phyloP scores from a whole-genome alignment of 2,888 invertebrate genomes.

The Congeria kusceri region DNA sequence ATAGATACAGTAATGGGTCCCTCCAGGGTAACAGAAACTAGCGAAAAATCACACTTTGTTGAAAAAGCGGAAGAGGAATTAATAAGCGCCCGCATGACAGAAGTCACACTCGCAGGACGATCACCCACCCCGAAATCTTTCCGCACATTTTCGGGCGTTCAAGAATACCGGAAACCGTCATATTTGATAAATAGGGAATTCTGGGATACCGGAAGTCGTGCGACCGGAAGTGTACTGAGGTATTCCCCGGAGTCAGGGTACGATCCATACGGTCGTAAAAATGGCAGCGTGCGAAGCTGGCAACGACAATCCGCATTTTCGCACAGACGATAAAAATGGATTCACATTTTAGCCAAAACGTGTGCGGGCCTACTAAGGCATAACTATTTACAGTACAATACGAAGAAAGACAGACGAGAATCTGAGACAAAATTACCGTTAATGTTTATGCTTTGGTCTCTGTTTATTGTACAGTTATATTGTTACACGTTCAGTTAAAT shows the following conservation, averaged over 20 bases:
- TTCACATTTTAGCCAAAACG: too few species aligned
- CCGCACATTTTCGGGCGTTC: constrained; percentile 5
- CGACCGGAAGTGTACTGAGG: constrained; percentile 12
- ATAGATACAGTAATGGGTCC: constrained; percentile 40
- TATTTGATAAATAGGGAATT: constrained; percentile 35
- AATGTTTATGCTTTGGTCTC: too few species aligned
- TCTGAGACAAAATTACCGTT: too few species aligned
- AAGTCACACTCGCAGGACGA: constrained; percentile 19
- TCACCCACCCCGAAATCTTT: constrained; percentile 23
- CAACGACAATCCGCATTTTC: neutral
- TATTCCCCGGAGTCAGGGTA: constrained; percentile 29
- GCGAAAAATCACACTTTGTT: constrained; percentile 26
- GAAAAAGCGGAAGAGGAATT: constrained; percentile 27
- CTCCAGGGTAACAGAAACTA: constrained; percentile 25
- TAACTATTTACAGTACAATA: too few species aligned
- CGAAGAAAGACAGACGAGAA: too few species aligned
- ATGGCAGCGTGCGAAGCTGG: neutral
- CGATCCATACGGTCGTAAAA: constrained; percentile 9
- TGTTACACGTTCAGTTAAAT: too few species aligned
- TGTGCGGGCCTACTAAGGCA: too few species aligned
- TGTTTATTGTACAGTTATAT: too few species aligned
- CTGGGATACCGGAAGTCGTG: constrained; percentile 37
- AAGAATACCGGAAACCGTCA: constrained; percentile 22
- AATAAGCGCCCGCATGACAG: constrained; percentile 22
- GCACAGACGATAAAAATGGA: neutral